Conservation (phyloP, 92 coral and sea anemone species). For the Phenganax marumi region DNA sequence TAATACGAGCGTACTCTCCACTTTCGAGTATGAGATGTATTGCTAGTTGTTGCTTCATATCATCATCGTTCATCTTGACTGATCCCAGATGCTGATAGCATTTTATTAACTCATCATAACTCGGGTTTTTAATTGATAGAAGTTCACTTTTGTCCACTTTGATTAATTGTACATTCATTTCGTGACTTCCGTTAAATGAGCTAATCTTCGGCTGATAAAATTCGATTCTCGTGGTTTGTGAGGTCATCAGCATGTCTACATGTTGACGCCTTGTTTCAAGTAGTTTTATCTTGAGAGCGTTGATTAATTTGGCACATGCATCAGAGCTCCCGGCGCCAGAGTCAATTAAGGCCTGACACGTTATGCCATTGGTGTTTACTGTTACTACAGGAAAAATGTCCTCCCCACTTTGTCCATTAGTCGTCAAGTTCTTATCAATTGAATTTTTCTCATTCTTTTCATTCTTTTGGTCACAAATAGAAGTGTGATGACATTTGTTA, state of each 20-base stretch:
- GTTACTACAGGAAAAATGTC: background rate
- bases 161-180: background rate
- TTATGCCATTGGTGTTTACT: background rate
- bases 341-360: too few relatives aligned
- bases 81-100: background rate
- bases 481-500: constrained; percentile 18
- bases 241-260: background rate
- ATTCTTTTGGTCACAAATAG: constrained; percentile 15
- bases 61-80: background rate
- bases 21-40: background rate
- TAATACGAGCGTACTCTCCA: background rate
- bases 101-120: background rate
- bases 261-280: background rate
- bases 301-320: background rate
- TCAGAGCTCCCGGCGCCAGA: too few relatives aligned
- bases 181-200: background rate
- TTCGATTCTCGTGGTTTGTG: background rate
- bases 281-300: background rate
- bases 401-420: background rate
- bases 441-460: background rate
- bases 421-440: background rate
- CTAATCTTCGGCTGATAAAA: background rate
- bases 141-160: background rate
- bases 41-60: background rate
- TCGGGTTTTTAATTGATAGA: background rate